phyloP scores from a whole-genome alignment of 2,888 invertebrate genomes.

The Meteorus cinctellus region DNA sequence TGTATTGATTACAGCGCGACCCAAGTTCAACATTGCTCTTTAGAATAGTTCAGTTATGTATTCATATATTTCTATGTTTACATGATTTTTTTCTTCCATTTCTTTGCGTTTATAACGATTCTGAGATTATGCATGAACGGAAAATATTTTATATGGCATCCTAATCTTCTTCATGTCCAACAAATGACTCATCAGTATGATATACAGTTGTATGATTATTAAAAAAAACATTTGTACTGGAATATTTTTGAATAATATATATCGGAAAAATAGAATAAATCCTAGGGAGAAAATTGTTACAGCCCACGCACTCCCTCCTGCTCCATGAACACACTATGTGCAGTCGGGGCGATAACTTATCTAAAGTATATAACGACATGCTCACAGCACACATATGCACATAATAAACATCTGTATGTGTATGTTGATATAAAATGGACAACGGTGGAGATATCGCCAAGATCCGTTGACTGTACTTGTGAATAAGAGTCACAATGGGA shows the following conservation, averaged over 20 bases:
- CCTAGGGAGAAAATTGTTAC: neutral
- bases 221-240: neutral
- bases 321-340: slow-evolving; percentile 4
- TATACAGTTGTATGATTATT: neutral
- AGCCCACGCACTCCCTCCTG: neutral
- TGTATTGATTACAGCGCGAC: neutral
- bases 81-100: neutral
- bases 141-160: neutral
- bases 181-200: neutral
- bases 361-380: slow-evolving; percentile 11
- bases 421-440: slow-evolving; percentile 3
- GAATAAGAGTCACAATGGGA: neutral
- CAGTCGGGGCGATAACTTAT: slow-evolving; percentile 23
- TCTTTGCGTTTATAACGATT: neutral
- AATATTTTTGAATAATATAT: neutral
- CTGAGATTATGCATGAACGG: neutral
- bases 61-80: neutral
- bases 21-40: neutral
- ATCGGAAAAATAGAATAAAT: neutral
- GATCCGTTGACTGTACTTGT: neutral
- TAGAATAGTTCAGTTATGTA: neutral
- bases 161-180: slow-evolving; percentile 1
- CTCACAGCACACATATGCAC: neutral
- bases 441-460: neutral
- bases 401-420: neutral